Evolutionary conservation across 2,113 vertebrate species (phyloP).

Genomic region (Heloderma charlesbogerti): DNA sequence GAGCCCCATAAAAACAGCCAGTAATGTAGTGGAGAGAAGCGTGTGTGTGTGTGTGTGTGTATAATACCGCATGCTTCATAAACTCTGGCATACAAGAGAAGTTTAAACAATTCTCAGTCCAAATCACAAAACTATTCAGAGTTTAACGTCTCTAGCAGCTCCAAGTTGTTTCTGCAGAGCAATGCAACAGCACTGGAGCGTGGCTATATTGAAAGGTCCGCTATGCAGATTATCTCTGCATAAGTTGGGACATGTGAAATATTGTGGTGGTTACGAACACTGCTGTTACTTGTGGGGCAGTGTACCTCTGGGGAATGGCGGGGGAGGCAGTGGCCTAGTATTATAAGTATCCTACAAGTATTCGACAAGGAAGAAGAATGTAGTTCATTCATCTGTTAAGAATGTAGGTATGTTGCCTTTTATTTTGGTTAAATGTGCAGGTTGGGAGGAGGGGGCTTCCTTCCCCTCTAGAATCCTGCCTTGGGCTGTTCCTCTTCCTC

Average conservation of each 20-base stretch:
- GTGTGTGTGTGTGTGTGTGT: too few species aligned
- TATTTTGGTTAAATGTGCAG: neutral
- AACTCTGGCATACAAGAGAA: conserved; percentile 10
- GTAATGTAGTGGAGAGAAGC: fast-evolving
- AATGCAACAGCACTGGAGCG: neutral
- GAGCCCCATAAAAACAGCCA: neutral
- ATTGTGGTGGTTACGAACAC: neutral
- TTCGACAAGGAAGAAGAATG: neutral
- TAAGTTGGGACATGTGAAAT: neutral
- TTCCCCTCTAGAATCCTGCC: too few species aligned
- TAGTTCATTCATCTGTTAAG: neutral
- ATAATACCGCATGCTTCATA: neutral
- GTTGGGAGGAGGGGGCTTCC: too few species aligned
- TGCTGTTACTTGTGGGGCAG: neutral
- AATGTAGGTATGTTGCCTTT: neutral
- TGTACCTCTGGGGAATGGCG: too few species aligned
- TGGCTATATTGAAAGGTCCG: neutral
- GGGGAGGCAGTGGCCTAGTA: neutral
- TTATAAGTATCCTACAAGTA: neutral
- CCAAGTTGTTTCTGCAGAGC: conserved; percentile 8
- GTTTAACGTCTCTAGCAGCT: neutral
- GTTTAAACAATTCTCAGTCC: neutral
- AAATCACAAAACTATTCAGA: neutral
- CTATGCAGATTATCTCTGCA: neutral
- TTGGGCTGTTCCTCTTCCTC: too few species aligned